phyloP scores from a whole-genome alignment of 2,113 vertebrate genomes.

The Archilochus colubris region DNA sequence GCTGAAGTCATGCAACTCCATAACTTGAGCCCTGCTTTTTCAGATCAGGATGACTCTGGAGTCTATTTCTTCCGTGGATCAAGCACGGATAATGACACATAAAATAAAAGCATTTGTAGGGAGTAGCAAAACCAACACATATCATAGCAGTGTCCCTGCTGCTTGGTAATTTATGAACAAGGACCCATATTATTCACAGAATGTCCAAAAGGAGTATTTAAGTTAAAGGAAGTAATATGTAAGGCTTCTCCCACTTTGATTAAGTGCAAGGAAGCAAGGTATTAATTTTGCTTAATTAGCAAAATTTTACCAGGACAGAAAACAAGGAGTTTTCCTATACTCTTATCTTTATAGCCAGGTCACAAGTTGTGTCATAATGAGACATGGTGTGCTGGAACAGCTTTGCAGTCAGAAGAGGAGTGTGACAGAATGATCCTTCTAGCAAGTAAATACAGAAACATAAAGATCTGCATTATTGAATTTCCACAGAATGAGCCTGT shows the following conservation, averaged over 20 bases:
- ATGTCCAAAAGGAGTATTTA: not conserved
- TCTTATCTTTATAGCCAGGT: not conserved
- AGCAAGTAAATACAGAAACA: conserved; percentile 2
- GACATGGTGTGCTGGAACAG: not conserved
- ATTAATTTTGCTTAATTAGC: not conserved
- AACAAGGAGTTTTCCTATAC: not conserved
- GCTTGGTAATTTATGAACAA: not conserved
- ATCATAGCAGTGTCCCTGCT: not conserved
- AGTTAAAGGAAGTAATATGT: not conserved
- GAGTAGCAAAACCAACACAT: not conserved
- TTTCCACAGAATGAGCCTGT: conserved; percentile 7
- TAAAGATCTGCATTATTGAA: conserved; percentile 17
- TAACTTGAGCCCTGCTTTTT: not conserved
- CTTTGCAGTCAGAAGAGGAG: not conserved
- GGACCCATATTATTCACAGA: not conserved
- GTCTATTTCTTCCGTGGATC: not conserved
- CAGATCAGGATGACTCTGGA: not conserved
- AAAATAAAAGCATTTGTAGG: not conserved
- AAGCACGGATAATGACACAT: not conserved
- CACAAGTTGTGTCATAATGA: not conserved
- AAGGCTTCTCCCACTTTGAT: not conserved
- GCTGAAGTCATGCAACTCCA: not conserved
- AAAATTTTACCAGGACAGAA: not conserved
- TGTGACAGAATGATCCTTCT: not conserved
- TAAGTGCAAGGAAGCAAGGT: not conserved